A percentile compares a stretch with the other conserved stretches of the same genome.
Conservation (phyloP, 2,797 vertebrate species). For the Tapirus indicus region DNA sequence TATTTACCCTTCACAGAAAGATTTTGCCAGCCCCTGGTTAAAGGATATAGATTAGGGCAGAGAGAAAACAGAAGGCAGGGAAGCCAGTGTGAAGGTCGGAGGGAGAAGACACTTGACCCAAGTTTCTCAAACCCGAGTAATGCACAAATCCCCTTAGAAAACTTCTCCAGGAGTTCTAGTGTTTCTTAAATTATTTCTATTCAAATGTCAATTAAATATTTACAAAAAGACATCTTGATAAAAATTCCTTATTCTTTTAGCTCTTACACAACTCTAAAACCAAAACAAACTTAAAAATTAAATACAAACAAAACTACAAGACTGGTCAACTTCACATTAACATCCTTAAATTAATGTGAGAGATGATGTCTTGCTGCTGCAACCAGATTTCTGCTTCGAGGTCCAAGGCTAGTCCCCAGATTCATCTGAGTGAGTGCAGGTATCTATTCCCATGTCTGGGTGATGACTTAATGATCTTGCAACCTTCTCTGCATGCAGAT, state of each 20-base stretch:
- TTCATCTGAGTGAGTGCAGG: not conserved
- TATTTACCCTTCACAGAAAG: not conserved
- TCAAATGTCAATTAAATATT: constrained; percentile 28
- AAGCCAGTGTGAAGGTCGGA: not conserved
- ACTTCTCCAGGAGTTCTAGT: not conserved
- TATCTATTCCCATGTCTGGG: not conserved
- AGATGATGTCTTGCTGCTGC: not conserved
- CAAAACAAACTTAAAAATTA: not conserved
- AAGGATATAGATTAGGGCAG: not conserved
- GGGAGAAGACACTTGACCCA: not conserved
- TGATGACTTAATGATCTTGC: not conserved
- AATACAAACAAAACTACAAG: not conserved
- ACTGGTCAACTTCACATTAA: not conserved
- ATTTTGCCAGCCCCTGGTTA: not conserved
- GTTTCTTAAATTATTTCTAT: not conserved
- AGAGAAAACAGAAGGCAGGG: not conserved
- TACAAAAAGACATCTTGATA: not conserved
- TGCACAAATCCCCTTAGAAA: not conserved
- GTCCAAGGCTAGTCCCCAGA: not conserved
- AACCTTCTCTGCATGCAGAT: not conserved
- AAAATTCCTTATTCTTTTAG: not conserved
- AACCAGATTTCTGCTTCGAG: not conserved
- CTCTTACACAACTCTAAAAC: constrained; percentile 7
- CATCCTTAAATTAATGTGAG: not conserved
- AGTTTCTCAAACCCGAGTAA: not conserved